These are phyloP conservation scores for Epizoanthus rinbou DNA, from an alignment of 92 coral and sea anemone genomes.

Conservation along the genomic window DNA sequence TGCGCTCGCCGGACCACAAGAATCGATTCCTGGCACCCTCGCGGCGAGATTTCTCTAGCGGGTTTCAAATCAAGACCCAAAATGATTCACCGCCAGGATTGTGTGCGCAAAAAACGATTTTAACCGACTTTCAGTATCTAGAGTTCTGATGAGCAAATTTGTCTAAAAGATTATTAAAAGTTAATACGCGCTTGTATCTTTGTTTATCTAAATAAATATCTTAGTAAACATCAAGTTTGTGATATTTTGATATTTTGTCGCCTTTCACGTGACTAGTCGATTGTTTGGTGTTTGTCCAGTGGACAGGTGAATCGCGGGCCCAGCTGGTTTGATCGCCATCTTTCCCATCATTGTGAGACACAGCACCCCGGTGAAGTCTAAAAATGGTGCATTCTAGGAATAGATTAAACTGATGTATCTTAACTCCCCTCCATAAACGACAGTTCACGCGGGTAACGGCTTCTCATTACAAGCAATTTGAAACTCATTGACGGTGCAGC, in stretches of 20 bases:
- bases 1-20: constrained; percentile 30
- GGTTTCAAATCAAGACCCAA: not conserved
- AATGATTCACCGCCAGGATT: not conserved
- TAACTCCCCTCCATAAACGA: constrained; percentile 33
- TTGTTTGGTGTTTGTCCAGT: constrained; percentile 80
- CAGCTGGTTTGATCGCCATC: constrained; percentile 62
- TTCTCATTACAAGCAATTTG: constrained; percentile 1
- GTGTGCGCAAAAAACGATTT: not conserved
- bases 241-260: constrained; percentile 73
- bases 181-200: constrained; percentile 71
- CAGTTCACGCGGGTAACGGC: constrained; percentile 2
- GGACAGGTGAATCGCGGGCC: constrained; percentile 80
- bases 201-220: constrained; percentile 81
- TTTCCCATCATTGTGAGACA: constrained; percentile 81
- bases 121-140: not conserved
- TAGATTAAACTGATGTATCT: constrained; percentile 32
- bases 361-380: constrained; percentile 27
- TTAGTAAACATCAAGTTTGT: constrained; percentile 82
- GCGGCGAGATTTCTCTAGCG: constrained; percentile 28
- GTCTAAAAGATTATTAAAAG: constrained; percentile 71
- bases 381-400: constrained; percentile 49
- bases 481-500: not conserved
- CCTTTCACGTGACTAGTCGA: constrained; percentile 78
- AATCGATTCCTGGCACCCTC: constrained; percentile 77
- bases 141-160: constrained; percentile 34